These are phyloP conservation scores for Sorex fumeus DNA, from an alignment of 2,113 vertebrate species.

Conservation along the genomic window DNA sequence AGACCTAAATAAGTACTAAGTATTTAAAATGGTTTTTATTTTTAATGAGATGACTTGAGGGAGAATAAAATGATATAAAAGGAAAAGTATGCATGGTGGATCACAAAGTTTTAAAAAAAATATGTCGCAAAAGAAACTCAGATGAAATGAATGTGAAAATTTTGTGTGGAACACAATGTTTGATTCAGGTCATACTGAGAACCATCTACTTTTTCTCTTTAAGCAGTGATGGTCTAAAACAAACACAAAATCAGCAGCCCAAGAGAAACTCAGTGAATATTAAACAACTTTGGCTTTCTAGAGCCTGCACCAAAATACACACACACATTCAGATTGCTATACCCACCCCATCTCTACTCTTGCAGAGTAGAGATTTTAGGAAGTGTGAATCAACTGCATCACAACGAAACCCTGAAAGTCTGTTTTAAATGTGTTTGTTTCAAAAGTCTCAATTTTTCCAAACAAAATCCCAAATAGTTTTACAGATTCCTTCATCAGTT, in stretches of 20 bases:
- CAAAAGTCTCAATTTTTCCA: slow-evolving; percentile 52
- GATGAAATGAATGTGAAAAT: neutral
- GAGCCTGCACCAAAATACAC: neutral
- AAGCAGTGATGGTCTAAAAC: slow-evolving; percentile 13
- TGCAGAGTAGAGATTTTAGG: neutral
- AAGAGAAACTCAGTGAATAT: neutral
- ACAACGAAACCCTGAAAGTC: neutral
- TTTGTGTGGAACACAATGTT: neutral
- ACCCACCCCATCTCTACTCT: neutral
- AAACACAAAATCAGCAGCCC: slow-evolving; percentile 45
- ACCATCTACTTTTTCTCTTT: neutral
- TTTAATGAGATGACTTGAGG: neutral
- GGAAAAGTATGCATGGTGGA: neutral
- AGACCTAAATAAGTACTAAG: neutral
- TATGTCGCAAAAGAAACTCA: neutral
- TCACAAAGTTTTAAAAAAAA: neutral
- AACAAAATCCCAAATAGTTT: slow-evolving; percentile 56
- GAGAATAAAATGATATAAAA: slow-evolving; percentile 5
- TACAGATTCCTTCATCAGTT: slow-evolving; percentile 1
- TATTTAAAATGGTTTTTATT: neutral
- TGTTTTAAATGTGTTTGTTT: slow-evolving; percentile 13
- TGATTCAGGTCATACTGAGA: neutral
- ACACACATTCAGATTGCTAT: neutral
- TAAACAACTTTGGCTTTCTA: neutral
- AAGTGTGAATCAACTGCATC: neutral